Evolutionary conservation across 2,797 vertebrate genomes (phyloP), one percentile per base, ranked within the genome.

Genomic region (Micrastur ruficollis): DNA sequence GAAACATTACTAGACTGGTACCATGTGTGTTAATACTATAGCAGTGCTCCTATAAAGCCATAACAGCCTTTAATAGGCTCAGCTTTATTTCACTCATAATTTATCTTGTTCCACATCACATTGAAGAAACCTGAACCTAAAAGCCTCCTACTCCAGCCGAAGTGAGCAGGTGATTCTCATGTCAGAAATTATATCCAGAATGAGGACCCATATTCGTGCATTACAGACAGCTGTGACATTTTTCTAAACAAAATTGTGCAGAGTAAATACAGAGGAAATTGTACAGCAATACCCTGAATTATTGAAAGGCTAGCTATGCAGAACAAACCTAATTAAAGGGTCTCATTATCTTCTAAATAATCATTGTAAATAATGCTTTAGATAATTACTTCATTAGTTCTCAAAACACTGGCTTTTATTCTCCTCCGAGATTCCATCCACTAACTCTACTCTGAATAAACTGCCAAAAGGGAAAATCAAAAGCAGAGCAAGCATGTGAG

Each of bases 371-470:
- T 95, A 97, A 94, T 95, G 90, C 93, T 97, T 94, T 95, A 82
- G 94, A 96, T 97, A 97, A 97, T 97, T 95, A 97, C 96, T 97
- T 96, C 90, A 95, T 96, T 96, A 95, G 86, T 80, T 95, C 94
- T 90, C 94, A 90, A 93, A 94, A 96, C 86, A 90, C 88, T 95
- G 71, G 67, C 90, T 96, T 95, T 93, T 89, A 92, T 97, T 96
- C 72, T 95, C 95, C 95, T 95, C 90, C 85, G 95, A 97, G 97
- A 96, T 81, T 93, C 90, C 78, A 94, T 73, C 86, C 89, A 55
- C 88, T 80, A 80, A 82, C 65, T 82, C 93, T 27, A 9, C 61
- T 68, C 89, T 55, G 92, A 95, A 94, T 92, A 90, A 96, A 94
- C 81, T 96, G 92, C 93, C 92, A 90, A 84, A 91, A 94, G 93